phyloP scores from a whole-genome alignment of 2,797 vertebrate genomes.

The Rhinella marina region DNA sequence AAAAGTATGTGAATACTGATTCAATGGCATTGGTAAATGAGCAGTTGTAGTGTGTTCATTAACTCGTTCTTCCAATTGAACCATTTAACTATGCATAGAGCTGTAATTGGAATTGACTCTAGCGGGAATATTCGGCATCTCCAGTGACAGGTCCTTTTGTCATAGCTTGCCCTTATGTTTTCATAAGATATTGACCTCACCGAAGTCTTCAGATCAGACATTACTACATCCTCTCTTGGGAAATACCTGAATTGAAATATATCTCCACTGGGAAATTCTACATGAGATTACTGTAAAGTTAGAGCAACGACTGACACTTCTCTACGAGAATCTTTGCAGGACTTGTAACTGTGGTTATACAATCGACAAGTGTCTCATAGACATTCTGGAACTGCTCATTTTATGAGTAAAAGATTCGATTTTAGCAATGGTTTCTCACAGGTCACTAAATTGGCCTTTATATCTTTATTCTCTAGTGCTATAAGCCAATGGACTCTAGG shows the following conservation, averaged over 20 bases:
- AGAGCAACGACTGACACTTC: background rate
- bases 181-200: background rate
- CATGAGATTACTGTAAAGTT: conserved; percentile 24
- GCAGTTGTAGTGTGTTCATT: background rate
- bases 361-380: background rate
- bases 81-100: background rate
- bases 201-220: conserved; percentile 7
- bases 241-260: conserved; percentile 22
- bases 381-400: background rate
- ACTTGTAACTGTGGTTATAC: background rate
- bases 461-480: background rate
- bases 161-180: background rate
- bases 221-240: conserved; percentile 38
- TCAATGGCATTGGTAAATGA: background rate
- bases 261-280: background rate
- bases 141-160: conserved; percentile 6
- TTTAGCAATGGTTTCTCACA: background rate
- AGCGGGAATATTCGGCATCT: background rate
- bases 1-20: too few relatives aligned
- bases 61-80: background rate
- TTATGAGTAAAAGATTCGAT: background rate
- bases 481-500: background rate
- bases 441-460: background rate
- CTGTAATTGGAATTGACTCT: background rate
- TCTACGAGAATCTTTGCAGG: background rate